Percentiles rank a stretch among this genome's conserved stretches.
Evolutionary conservation across 2,888 invertebrate genomes (phyloP).

Genomic region (Chrysotoxum bicinctum): DNA sequence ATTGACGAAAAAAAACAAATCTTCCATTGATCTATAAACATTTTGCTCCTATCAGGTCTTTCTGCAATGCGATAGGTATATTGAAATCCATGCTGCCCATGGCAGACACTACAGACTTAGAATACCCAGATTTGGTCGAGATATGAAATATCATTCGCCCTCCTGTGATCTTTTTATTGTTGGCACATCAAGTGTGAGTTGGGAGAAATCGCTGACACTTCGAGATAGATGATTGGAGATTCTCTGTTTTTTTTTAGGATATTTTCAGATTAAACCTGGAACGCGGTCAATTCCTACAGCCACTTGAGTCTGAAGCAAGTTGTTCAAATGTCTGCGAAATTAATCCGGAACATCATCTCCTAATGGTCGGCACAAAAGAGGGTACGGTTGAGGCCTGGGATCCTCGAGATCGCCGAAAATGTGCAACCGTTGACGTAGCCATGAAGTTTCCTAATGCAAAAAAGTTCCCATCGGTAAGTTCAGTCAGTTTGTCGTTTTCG

Average conservation of each 20-base stretch:
- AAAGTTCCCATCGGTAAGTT: constrained; percentile 79
- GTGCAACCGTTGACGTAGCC: constrained; percentile 93
- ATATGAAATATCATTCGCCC: constrained; percentile 94
- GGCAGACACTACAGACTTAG: constrained; percentile 95
- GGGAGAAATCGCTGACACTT: neutral
- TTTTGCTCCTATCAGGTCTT: constrained; percentile 81
- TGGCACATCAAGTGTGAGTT: constrained; percentile 89
- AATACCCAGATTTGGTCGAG: constrained; percentile 97
- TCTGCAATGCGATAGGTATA: constrained; percentile 92
- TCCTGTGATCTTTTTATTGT: constrained; percentile 96
- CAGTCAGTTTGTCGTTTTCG: neutral
- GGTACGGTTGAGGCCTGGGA: constrained; percentile 99
- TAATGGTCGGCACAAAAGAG: constrained; percentile 93
- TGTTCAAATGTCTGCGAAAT: constrained; percentile 92
- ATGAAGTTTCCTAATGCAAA: constrained; percentile 84
- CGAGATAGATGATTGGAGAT: neutral
- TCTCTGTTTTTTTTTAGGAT: constrained; percentile 85
- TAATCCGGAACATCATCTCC: constrained; percentile 93
- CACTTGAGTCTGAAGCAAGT: constrained; percentile 89
- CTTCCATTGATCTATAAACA: constrained; percentile 16
- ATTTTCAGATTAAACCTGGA: constrained; percentile 97
- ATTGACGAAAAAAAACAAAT: constrained; percentile 9
- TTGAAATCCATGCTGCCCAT: constrained; percentile 97
- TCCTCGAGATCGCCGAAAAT: constrained; percentile 89
- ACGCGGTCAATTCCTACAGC: constrained; percentile 95